Evolutionary conservation across 1,140 invertebrate species (phyloP).

Genomic region (Oedothorax gibbosus): DNA sequence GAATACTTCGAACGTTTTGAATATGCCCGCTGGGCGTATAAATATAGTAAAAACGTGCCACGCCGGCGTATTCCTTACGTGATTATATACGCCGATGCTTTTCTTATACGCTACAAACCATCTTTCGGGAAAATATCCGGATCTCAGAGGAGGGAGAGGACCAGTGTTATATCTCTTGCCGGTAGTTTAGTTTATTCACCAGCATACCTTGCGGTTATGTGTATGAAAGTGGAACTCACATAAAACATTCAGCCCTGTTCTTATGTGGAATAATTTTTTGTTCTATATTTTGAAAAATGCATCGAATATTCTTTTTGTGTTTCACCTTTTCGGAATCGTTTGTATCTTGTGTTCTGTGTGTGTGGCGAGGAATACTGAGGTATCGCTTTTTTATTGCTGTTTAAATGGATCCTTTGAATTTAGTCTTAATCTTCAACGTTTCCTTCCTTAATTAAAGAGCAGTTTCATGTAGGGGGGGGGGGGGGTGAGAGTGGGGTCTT

Average conservation of each 20-base stretch:
- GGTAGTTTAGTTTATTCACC: conserved; percentile 21
- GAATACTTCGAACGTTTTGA: not conserved
- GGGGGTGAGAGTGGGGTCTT: too few species aligned
- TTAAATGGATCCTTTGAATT: too few species aligned
- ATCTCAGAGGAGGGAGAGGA: not conserved
- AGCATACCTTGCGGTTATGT: conserved; percentile 45
- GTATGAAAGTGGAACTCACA: conserved; percentile 35
- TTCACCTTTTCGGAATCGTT: not conserved
- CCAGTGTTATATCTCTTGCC: conserved; percentile 1
- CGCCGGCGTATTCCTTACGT: conserved; percentile 29
- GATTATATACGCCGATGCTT: conserved; percentile 25
- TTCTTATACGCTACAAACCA: conserved; percentile 11
- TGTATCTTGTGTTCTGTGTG: not conserved
- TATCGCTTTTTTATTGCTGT: not conserved
- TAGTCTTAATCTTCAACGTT: too few species aligned
- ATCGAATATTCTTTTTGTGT: too few species aligned
- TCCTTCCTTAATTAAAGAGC: too few species aligned
- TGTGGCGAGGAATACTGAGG: not conserved
- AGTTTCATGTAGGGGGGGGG: too few species aligned
- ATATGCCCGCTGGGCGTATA: conserved; percentile 1
- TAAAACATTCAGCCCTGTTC: conserved; percentile 42
- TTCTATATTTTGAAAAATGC: conserved; percentile 8
- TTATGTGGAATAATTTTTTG: conserved; percentile 14
- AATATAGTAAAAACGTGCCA: conserved; percentile 21
- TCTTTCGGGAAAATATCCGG: conserved; percentile 15